Evolutionary conservation across 2,888 invertebrate genomes (phyloP).

Genomic region (Lobophora halterata): DNA sequence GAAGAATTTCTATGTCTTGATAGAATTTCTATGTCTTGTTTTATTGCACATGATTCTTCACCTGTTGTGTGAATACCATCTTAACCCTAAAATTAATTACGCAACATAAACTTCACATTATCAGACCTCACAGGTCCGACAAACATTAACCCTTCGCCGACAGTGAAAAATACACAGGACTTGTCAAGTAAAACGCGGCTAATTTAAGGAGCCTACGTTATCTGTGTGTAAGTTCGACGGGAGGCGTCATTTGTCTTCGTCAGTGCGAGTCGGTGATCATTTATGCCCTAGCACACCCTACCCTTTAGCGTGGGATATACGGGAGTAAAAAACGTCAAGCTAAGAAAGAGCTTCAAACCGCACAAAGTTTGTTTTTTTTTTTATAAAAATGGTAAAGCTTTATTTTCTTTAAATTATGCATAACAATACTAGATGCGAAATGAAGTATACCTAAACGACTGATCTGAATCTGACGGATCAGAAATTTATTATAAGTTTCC

Average conservation of each 20-base stretch:
- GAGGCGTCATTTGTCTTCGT: conserved; percentile 80
- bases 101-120: conserved; percentile 24
- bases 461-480: too few relatives aligned
- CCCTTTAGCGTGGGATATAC: conserved; percentile 61
- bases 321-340: conserved; percentile 28
- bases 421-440: too few relatives aligned
- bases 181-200: conserved; percentile 70
- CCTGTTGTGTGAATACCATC: too few relatives aligned
- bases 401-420: too few relatives aligned
- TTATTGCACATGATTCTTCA: not conserved
- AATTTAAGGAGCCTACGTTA: conserved; percentile 79
- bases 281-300: conserved; percentile 81
- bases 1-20: not conserved
- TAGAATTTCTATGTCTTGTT: not conserved
- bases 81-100: conserved; percentile 17
- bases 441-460: too few relatives aligned
- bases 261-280: conserved; percentile 79
- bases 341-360: not conserved
- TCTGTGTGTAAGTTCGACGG: conserved; percentile 78
- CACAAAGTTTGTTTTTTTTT: not conserved
- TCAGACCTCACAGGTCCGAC: conserved; percentile 26
- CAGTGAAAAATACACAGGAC: conserved; percentile 69
- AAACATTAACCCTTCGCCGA: conserved; percentile 53
- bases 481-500: too few relatives aligned
- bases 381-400: not conserved